phyloP scores from a whole-genome alignment of 2,113 vertebrate genomes.

The Geococcyx californianus region DNA sequence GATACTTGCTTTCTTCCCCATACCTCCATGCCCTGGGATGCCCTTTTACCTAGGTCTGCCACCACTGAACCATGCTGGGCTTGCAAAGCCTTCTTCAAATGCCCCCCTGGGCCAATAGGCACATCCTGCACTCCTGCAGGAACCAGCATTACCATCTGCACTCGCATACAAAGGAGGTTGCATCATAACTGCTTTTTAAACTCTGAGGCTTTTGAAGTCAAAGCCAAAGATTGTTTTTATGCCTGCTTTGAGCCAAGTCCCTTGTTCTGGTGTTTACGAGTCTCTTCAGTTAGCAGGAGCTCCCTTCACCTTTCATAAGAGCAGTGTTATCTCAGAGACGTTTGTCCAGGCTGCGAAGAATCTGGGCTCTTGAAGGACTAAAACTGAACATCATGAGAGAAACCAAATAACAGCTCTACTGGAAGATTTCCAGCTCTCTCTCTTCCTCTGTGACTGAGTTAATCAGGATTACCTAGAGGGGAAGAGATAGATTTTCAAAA shows the following conservation, averaged over 20 bases:
- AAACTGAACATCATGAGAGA: neutral
- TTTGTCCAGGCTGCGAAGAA: constrained; percentile 8
- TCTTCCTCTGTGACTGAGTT: neutral
- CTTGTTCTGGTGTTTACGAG: constrained; percentile 34
- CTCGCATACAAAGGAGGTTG: neutral
- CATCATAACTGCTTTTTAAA: constrained; percentile 57
- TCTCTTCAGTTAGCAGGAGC: neutral
- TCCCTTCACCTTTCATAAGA: constrained; percentile 17
- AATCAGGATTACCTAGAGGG: neutral
- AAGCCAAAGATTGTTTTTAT: constrained; percentile 54
- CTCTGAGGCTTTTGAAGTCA: constrained; percentile 27
- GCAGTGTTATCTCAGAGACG: neutral
- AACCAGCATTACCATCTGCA: neutral
- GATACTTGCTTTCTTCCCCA: neutral
- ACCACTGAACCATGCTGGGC: neutral
- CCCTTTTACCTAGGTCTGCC: neutral
- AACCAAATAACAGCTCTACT: neutral
- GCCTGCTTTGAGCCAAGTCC: constrained; percentile 13
- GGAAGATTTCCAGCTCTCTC: constrained; percentile 2
- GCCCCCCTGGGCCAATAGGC: neutral
- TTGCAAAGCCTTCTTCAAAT: neutral
- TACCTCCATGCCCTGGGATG: neutral
- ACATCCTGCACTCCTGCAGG: neutral
- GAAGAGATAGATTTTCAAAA: neutral
- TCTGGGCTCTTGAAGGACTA: neutral